Evolutionary conservation across 2,888 invertebrate genomes (phyloP).

Genomic region (Morpho achilles): DNA sequence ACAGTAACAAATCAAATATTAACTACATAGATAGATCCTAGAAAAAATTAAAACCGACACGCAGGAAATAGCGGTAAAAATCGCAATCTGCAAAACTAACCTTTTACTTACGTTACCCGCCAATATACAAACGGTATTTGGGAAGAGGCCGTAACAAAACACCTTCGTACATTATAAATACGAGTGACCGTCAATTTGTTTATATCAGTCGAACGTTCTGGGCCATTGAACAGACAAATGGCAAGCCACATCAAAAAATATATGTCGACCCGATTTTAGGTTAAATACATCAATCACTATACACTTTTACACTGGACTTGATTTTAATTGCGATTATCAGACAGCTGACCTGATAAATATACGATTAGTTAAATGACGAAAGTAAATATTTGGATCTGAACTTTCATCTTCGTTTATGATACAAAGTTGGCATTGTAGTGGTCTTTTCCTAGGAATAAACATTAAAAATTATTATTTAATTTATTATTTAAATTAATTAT

Average conservation of each 20-base stretch:
- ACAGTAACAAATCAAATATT: too few species aligned
- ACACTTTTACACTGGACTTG: slow-evolving; percentile 13
- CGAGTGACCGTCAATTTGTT: slow-evolving; percentile 38
- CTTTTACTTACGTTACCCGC: too few species aligned
- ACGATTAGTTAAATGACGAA: background rate
- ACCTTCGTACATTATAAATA: background rate
- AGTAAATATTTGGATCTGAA: background rate
- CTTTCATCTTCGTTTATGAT: background rate
- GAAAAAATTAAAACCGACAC: too few species aligned
- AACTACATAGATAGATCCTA: too few species aligned
- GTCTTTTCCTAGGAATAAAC: too few species aligned
- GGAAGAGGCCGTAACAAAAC: background rate
- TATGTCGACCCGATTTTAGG: slow-evolving; percentile 40
- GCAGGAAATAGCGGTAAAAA: too few species aligned
- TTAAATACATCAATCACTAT: slow-evolving; percentile 44
- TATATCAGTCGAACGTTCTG: slow-evolving; percentile 38
- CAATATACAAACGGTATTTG: too few species aligned
- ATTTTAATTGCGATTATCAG: slow-evolving; percentile 9
- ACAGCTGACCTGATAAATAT: slow-evolving; percentile 9
- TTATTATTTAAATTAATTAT: too few species aligned
- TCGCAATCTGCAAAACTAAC: too few species aligned
- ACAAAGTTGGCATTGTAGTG: too few species aligned
- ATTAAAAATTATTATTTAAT: too few species aligned
- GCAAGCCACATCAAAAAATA: slow-evolving; percentile 25
- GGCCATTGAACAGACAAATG: slow-evolving; percentile 32